Percentiles rank a stretch among this genome's conserved stretches.
Conservation (phyloP, 2,888 invertebrate genomes). For the Pharmacophagus antenor region DNA sequence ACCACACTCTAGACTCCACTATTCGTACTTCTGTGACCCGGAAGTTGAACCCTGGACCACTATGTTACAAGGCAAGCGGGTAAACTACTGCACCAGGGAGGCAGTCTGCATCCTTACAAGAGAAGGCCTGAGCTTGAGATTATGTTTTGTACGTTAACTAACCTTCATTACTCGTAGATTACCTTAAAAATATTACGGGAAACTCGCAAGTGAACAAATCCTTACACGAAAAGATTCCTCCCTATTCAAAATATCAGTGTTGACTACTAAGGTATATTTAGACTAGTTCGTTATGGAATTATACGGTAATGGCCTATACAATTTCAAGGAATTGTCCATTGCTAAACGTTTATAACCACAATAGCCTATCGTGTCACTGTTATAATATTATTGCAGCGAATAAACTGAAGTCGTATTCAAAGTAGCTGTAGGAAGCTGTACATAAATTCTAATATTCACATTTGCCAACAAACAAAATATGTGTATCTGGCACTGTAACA, state of each 20-base stretch:
- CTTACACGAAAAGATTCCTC: background rate
- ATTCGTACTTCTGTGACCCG: too few species aligned
- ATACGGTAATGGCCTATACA: background rate
- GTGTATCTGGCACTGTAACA: too few species aligned
- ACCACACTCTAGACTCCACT: too few species aligned
- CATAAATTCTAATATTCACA: background rate
- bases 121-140: too few species aligned
- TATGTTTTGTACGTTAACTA: too few species aligned
- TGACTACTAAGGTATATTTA: background rate
- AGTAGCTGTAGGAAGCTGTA: conserved; percentile 16
- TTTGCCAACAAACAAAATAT: background rate
- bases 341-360: conserved; percentile 5
- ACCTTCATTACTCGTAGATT: too few species aligned
- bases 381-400: conserved; percentile 13
- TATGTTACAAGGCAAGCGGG: too few species aligned
- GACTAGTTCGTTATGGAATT: conserved; percentile 1
- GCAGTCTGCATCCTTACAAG: too few species aligned
- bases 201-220: background rate
- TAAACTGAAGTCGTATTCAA: conserved; percentile 11
- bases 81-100: too few species aligned
- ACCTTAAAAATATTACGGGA: background rate
- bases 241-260: background rate
- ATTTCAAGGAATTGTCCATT: conserved; percentile 1
- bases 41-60: too few species aligned
- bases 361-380: conserved; percentile 18